A percentile compares a stretch with the other conserved stretches of the same genome.
These are phyloP conservation scores for Automeris io DNA, from an alignment of 2,888 invertebrate species.

Conservation along the genomic window DNA sequence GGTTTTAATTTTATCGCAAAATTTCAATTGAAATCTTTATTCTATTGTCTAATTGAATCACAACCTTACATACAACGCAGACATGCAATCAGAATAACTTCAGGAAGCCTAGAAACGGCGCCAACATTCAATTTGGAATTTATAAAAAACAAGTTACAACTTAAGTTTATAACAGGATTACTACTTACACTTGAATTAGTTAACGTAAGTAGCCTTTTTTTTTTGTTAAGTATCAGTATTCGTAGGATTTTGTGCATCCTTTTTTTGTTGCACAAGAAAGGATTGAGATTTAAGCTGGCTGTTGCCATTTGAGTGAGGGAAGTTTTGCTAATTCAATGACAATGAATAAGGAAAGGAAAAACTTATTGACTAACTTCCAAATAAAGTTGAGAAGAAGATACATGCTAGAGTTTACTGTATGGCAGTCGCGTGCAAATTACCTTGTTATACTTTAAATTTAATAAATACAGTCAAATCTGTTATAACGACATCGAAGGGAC, in stretches of 20 bases:
- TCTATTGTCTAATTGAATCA: not conserved
- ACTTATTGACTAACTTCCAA: too few species aligned
- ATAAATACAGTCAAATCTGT: too few species aligned
- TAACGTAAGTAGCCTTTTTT: slow-evolving; percentile 21
- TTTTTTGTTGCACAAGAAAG: not conserved
- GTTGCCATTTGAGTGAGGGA: too few species aligned
- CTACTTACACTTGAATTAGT: slow-evolving; percentile 42
- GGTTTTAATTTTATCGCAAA: too few species aligned
- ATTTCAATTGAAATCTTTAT: not conserved
- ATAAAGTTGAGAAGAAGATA: too few species aligned
- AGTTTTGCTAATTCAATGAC: too few species aligned
- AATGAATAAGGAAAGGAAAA: too few species aligned
- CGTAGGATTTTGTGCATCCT: not conserved
- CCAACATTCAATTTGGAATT: slow-evolving; percentile 29
- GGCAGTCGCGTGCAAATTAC: too few species aligned
- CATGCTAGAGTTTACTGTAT: too few species aligned
- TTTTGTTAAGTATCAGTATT: slow-evolving; percentile 5
- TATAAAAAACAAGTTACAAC: slow-evolving; percentile 10
- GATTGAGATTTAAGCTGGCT: slow-evolving; percentile 13
- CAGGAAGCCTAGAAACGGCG: slow-evolving; percentile 21
- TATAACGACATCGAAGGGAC: too few species aligned
- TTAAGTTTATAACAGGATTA: slow-evolving; percentile 39
- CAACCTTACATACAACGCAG: not conserved
- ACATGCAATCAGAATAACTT: not conserved
- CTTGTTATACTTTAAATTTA: too few species aligned